These are phyloP conservation scores for Puffinus mauretanicus DNA, from an alignment of 2,113 vertebrate genomes.

Conservation along the genomic window DNA sequence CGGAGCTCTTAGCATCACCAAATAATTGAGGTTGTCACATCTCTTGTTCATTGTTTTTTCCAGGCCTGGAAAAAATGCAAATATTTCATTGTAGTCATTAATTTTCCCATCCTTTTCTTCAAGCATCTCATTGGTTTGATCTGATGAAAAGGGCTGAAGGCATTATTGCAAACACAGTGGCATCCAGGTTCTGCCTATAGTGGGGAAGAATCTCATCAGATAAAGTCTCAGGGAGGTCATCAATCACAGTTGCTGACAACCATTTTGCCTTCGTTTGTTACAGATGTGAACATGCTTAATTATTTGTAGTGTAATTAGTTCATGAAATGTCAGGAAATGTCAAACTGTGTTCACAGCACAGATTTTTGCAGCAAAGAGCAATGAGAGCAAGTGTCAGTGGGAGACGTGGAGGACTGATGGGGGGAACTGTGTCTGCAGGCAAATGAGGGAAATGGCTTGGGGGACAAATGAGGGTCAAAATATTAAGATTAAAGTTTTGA, in stretches of 20 bases:
- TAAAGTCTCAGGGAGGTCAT: conserved; percentile 86
- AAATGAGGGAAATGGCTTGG: conserved; percentile 59
- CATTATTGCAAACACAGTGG: conserved; percentile 83
- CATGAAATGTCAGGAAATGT: conserved; percentile 87
- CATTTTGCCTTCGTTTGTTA: conserved; percentile 85
- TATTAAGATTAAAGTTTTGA: conserved; percentile 70
- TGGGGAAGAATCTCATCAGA: conserved; percentile 85
- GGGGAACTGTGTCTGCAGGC: conserved; percentile 63
- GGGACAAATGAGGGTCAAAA: conserved; percentile 74
- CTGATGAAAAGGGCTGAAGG: conserved; percentile 84
- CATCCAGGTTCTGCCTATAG: conserved; percentile 74
- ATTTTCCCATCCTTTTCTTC: conserved; percentile 95
- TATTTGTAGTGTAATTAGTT: conserved; percentile 93
- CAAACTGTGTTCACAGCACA: conserved; percentile 79
- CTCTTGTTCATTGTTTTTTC: conserved; percentile 90
- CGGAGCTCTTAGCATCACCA: conserved; percentile 89
- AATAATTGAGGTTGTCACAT: conserved; percentile 99
- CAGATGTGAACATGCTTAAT: conserved; percentile 92
- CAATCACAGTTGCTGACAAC: conserved; percentile 84
- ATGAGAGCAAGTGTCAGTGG: conserved; percentile 79
- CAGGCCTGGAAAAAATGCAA: conserved; percentile 91
- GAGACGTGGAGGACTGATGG: conserved; percentile 71
- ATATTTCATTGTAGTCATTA: conserved; percentile 98
- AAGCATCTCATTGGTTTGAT: conserved; percentile 87
- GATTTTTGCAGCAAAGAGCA: conserved; percentile 74